These are phyloP conservation scores for Delia radicum DNA, from an alignment of 1,140 invertebrate species.

Conservation along the genomic window DNA sequence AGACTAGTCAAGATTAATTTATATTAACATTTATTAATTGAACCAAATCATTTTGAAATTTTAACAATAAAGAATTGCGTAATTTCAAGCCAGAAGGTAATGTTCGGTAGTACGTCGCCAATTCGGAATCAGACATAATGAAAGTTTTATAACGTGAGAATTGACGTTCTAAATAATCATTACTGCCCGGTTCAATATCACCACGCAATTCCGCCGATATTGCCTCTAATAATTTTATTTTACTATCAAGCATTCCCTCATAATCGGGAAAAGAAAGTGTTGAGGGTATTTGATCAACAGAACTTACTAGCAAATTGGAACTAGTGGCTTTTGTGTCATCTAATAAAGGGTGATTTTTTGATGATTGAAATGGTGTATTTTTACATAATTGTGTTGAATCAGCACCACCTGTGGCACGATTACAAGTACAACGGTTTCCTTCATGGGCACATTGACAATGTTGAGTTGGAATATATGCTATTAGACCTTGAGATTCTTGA, in stretches of 20 bases:
- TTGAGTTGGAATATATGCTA: neutral
- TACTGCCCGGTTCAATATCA: neutral
- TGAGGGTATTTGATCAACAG: too few species aligned
- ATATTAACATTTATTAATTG: slow-evolving; percentile 32
- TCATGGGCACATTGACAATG: neutral
- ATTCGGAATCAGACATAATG: slow-evolving; percentile 12
- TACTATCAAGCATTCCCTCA: neutral
- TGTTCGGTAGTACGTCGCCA: neutral
- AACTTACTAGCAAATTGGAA: too few species aligned
- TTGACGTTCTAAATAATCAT: slow-evolving; percentile 38
- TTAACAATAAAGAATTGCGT: slow-evolving; percentile 36
- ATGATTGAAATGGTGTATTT: neutral
- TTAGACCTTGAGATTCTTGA: neutral
- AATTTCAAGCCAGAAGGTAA: slow-evolving; percentile 16
- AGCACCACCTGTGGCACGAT: neutral
- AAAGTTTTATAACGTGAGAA: slow-evolving; percentile 37
- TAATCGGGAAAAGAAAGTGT: neutral
- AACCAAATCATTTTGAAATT: slow-evolving; percentile 42
- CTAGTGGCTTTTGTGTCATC: neutral
- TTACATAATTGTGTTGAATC: neutral
- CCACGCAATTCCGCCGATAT: slow-evolving; percentile 40
- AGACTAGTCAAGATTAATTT: too few species aligned
- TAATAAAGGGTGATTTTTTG: neutral
- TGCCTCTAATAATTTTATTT: slow-evolving; percentile 26
- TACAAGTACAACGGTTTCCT: neutral